These are phyloP conservation scores for Gandaritis pyraliata DNA, from an alignment of 2,888 invertebrate genomes.

Conservation along the genomic window DNA sequence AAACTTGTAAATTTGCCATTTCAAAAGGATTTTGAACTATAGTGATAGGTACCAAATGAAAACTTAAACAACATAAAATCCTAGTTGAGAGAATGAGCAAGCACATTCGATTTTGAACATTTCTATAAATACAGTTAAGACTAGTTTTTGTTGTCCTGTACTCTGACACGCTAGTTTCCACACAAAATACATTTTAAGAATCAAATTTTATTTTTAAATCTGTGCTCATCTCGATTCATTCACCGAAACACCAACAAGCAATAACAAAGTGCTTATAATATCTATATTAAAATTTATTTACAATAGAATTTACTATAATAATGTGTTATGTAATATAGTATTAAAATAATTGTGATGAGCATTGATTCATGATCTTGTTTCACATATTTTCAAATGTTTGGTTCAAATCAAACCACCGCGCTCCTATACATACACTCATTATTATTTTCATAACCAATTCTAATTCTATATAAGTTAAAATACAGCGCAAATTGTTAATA, in stretches of 20 bases:
- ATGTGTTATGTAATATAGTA: constrained; percentile 36
- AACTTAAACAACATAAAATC: constrained; percentile 2
- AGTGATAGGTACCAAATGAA: background rate
- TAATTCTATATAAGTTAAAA: constrained; percentile 49
- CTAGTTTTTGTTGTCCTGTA: constrained; percentile 48
- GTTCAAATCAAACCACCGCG: constrained; percentile 50
- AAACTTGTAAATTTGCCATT: constrained; percentile 5
- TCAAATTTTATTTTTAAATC: constrained; percentile 54
- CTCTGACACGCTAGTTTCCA: constrained; percentile 63
- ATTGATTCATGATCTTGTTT: constrained; percentile 73
- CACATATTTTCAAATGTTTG: constrained; percentile 83
- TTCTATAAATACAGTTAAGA: constrained; percentile 17
- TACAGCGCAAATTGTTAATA: constrained; percentile 57
- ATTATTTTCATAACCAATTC: constrained; percentile 46
- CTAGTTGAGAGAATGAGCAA: constrained; percentile 6
- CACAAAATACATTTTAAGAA: constrained; percentile 45
- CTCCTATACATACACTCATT: constrained; percentile 47
- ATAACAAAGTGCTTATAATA: constrained; percentile 52
- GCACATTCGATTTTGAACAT: background rate
- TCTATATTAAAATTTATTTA: constrained; percentile 47
- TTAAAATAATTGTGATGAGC: constrained; percentile 70
- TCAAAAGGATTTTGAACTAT: constrained; percentile 8
- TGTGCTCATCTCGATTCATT: constrained; percentile 75
- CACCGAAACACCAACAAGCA: constrained; percentile 44
- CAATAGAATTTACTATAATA: constrained; percentile 38